Evolutionary conservation across 2,888 invertebrate species (phyloP), one percentile per base, ranked within the genome.

Genomic region (Germaria angustata): DNA sequence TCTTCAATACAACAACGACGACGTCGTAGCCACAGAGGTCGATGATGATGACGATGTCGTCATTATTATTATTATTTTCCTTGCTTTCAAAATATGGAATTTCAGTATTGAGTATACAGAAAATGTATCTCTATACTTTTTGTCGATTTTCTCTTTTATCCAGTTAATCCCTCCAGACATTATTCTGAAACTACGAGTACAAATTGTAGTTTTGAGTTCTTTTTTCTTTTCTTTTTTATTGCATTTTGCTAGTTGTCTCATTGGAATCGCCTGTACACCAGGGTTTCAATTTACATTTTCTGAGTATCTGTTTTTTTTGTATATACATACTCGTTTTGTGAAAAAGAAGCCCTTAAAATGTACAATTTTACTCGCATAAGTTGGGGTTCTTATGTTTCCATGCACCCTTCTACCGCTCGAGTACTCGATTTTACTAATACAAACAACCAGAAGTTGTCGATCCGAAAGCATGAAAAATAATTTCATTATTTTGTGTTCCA

Each of bases 271-370:
- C 13, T 44, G 24, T 69, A 69, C 53, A 75, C 17, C 22, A 57
- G 65, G 75, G 55, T 46, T 75, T 75, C n/a, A 75, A 28, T 46
- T 75, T 75, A 65, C 44, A 39, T 44, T 65, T 55, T 46, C 22
- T 46, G 17, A 46, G 24, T 36, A 68, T 59, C 69, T 51, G 20
- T 20, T 32, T 2, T 39, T 41, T n/a, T 24, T 39, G 59, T 13
- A 20, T 39, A n/a, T 20, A 41, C 44, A 8, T 20, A 44, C 32
- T 44, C 22, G 32, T 15, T 55, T 46, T 46, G 17, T 66, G 24
- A 36, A 59, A 49, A 36, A 9, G 69, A 77, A 77, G 69, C 69
- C 77, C 36, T 59, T 69, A 61, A 77, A 77, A 69, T 77, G 69
- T 69, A 9, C 17, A 61, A 20, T 53, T 69, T 69, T 44, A 34